Conservation (phyloP, 2,888 invertebrate species). For the Lomographa bimaculata region DNA sequence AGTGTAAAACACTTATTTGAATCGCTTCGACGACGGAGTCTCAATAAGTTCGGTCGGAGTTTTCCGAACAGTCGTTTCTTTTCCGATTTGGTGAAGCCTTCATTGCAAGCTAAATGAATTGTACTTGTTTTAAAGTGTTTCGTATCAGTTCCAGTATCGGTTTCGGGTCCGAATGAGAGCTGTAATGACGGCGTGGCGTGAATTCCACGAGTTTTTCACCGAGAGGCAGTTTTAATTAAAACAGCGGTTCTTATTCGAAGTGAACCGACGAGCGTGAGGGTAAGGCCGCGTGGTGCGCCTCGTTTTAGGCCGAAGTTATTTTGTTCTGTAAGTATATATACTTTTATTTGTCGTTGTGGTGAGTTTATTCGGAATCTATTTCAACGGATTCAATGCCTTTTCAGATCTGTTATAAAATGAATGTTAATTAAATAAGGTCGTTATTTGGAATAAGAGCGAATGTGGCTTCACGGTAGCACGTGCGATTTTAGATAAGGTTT, state of each 20-base stretch:
- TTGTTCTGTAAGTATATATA: constrained; percentile 9
- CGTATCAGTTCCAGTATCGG: constrained; percentile 57
- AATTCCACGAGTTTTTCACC: constrained; percentile 44
- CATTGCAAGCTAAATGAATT: constrained; percentile 67
- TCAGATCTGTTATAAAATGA: no score
- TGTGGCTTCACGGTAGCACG: no score
- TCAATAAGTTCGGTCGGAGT: constrained; percentile 44
- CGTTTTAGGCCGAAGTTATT: constrained; percentile 6
- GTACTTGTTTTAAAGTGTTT: constrained; percentile 67
- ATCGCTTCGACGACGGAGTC: constrained; percentile 43
- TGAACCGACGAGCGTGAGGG: constrained; percentile 43
- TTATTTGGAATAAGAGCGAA: no score
- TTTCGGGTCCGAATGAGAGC: constrained; percentile 52
- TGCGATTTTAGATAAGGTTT: no score
- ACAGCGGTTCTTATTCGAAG: constrained; percentile 48
- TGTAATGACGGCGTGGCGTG: constrained; percentile 59
- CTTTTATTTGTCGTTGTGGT: constrained; percentile 10
- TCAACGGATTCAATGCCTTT: background rate
- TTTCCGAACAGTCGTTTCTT: constrained; percentile 44
- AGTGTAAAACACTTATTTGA: constrained; percentile 51
- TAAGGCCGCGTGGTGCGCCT: constrained; percentile 21
- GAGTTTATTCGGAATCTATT: constrained; percentile 15
- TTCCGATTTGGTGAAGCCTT: constrained; percentile 55
- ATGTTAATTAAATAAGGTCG: no score
- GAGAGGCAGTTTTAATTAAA: constrained; percentile 67